Base-by-base conservation (phyloP, 2,113 vertebrate species). In the Psammodynastes pulverulentus region DNA sequence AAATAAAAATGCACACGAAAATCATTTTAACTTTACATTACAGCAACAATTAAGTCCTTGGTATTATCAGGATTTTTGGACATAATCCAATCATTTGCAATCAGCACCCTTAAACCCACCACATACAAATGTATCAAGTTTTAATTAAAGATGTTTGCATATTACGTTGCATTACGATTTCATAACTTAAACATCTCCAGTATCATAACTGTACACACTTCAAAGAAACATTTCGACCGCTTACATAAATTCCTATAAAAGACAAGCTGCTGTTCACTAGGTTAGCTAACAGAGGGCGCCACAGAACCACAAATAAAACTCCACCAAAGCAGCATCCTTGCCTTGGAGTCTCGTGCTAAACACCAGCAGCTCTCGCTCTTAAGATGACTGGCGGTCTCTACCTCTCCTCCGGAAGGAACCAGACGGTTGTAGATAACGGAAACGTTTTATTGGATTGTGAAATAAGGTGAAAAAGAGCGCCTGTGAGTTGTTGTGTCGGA, bases 251-350 rank as follows among this genome's bases (percentile, higher is more conserved):
- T 49, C 45, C 4, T 34, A 43, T 24, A 88, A 84, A 58, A 23
- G 2, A 85, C 17, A 23, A 19, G 5, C 91, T 58, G 91, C 45
- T 43, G 48, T 51, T 19, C 45, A 2, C 3, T 1, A 12, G 12
- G 15, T 29, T 58, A 88, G 53, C 21, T 84, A 46, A 79, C 96
- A 97, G 97, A 93, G 97, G 97, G 97, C 96, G 97, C 96, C 95
- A 67, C 79, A 94, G 95, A 23, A 86, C 93, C 88, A 91, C 93
- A 34, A 93, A 97, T 93, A 29, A 9, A 89, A 67, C 89, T 1
- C 9, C 43, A 2, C 43, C 43, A 6, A 19, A 2, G 3, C 21
- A 43, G 9, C 19, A 6, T 17, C 56, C 9, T 51, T 1, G 21
- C 21, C 29, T 2, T 8, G 9, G 2, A 9, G 24, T 15, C 19